Evolutionary conservation across 2,888 invertebrate species (phyloP).

Genomic region (Morinoia aosen): DNA sequence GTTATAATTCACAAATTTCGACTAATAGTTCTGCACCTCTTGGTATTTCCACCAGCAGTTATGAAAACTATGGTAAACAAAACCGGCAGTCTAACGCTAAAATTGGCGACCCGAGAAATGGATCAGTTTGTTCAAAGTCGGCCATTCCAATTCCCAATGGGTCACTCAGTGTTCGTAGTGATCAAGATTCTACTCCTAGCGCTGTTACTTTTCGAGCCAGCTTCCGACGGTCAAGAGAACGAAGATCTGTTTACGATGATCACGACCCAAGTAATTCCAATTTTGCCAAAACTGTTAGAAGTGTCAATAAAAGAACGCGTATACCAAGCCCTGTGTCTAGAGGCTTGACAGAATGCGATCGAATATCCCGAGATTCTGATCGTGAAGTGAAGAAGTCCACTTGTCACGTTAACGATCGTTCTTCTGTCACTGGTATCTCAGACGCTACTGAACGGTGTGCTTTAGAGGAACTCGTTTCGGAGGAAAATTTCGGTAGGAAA

Average conservation of each 20-base stretch:
- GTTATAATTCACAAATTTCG: background rate
- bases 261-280: background rate
- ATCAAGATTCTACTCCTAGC: background rate
- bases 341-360: background rate
- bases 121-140: background rate
- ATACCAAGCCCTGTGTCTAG: constrained; percentile 36
- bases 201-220: constrained; percentile 10
- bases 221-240: constrained; percentile 27
- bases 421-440: background rate
- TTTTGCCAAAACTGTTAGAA: background rate
- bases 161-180: background rate
- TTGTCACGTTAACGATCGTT: background rate
- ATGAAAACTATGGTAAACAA: background rate
- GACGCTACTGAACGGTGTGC: background rate
- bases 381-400: background rate
- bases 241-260: constrained; percentile 38
- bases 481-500: background rate
- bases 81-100: background rate
- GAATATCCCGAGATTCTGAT: background rate
- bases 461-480: background rate
- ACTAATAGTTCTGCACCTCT: background rate
- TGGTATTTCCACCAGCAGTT: background rate
- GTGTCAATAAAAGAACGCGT: background rate
- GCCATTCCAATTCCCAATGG: constrained; percentile 16
- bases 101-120: background rate